Conservation (phyloP, 2,888 invertebrate species). For the Drosophila affinis region DNA sequence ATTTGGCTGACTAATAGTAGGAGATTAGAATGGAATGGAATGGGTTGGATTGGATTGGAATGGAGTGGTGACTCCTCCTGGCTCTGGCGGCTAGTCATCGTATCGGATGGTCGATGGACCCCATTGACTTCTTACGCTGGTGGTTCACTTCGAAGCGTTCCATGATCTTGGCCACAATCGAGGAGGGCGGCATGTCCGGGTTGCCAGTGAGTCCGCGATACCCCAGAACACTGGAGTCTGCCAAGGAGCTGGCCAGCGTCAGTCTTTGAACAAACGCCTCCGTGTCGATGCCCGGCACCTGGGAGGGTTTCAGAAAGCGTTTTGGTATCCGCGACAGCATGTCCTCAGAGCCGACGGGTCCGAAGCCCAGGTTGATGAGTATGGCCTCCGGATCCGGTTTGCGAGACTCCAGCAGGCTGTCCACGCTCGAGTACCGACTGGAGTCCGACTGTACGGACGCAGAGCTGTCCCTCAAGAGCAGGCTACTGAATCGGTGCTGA, state of each 20-base stretch:
- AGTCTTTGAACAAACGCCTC: conserved; percentile 90
- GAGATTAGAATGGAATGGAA: neutral
- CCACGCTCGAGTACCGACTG: conserved; percentile 90
- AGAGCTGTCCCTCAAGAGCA: conserved; percentile 81
- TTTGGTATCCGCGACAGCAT: conserved; percentile 91
- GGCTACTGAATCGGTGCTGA: conserved; percentile 66
- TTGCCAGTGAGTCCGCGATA: conserved; percentile 91
- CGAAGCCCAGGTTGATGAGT: conserved; percentile 91
- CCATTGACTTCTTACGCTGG: conserved; percentile 84
- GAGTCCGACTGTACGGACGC: conserved; percentile 84
- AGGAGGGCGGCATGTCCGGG: conserved; percentile 91
- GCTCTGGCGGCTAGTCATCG: conserved; percentile 18
- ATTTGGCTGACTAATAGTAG: conserved; percentile 31
- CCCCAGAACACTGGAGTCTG: conserved; percentile 90
- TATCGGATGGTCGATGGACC: conserved; percentile 72
- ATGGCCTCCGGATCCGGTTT: conserved; percentile 95
- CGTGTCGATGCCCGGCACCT: conserved; percentile 90
- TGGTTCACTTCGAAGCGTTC: conserved; percentile 87
- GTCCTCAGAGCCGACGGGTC: conserved; percentile 88
- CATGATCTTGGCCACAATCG: conserved; percentile 92
- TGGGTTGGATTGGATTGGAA: neutral
- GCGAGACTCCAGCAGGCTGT: conserved; percentile 92
- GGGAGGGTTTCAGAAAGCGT: conserved; percentile 91
- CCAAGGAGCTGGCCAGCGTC: conserved; percentile 89
- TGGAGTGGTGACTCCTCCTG: neutral